Base-by-base conservation (phyloP, 2,888 invertebrate genomes). In the Laothoe populi region DNA sequence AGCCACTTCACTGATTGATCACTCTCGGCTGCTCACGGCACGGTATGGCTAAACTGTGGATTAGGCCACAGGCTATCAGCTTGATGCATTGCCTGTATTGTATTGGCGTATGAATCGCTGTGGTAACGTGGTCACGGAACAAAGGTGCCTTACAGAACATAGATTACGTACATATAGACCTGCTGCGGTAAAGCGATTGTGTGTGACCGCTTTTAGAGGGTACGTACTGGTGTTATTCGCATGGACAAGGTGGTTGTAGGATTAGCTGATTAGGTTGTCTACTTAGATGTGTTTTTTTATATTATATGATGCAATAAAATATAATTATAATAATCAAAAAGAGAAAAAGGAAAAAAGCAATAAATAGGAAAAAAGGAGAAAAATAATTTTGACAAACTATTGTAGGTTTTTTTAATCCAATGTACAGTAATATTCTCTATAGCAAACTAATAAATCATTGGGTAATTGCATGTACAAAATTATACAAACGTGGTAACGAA, bases 11-110 rank as follows among this genome's bases (percentile, higher is more conserved):
- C 49, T 42, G 60, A 61, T 61, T 61, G 53, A 61, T 61, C 49
- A 61, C 60, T 61, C 53, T 53, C 26, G 42, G 49, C 42, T 53
- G 53, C 60, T 19, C 60, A 53, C 42, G 42, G 24, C 24, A 26
- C 16, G n/a, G 46, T 49, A 46, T 60, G 40, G 57, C 21, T 61
- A 58, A 60, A 60, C 57, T 61, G 60, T 45, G 83, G 84, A 82
- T 81, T 80, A 84, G 73, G 68, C 72, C 75, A 72, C 72, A 75
- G 75, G 78, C 83, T 83, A 86, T 85, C 83, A 77, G 74, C 70
- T 73, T 87, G 86, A 87, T 86, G 84, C 84, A 87, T 87, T 71
- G 80, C 79, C 62, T 61, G 76, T 67, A 84, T 86, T 87, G 86
- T 86, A 63, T 68, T 69, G 65, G 70, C 68, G 66, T 58, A 68